phyloP scores from a whole-genome alignment of 35 echinoderm and acorn worm genomes.

The Stichopus chloronotus region DNA sequence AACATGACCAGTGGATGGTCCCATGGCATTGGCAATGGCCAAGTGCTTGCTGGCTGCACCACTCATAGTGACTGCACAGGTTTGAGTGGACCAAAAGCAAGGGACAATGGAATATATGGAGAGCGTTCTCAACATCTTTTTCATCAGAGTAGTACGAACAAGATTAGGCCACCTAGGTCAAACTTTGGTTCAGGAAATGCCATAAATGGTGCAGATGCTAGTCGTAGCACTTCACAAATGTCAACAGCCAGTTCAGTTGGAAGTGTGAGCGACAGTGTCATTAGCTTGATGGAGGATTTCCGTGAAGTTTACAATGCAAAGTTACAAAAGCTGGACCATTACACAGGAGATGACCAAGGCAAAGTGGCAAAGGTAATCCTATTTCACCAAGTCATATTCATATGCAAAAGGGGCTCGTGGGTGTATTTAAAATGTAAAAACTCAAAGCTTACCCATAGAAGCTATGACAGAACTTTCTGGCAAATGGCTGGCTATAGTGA shows the following conservation, averaged over 20 bases:
- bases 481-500: too few species aligned
- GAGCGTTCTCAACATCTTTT: background rate
- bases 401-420: background rate
- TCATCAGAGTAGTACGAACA: background rate
- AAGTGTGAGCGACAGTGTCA: slow-evolving; percentile 61
- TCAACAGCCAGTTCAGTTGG: slow-evolving; percentile 59
- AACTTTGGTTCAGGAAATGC: background rate
- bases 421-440: too few species aligned
- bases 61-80: too few species aligned
- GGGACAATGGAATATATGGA: background rate
- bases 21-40: too few species aligned
- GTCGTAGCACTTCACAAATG: slow-evolving; percentile 22
- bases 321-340: slow-evolving; percentile 49
- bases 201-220: background rate
- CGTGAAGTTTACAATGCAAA: slow-evolving; percentile 61
- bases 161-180: background rate
- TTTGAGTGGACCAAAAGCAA: too few species aligned
- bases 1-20: too few species aligned
- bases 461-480: too few species aligned
- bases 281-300: slow-evolving; percentile 65
- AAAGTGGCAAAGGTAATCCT: slow-evolving; percentile 28
- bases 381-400: background rate
- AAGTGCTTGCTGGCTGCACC: too few species aligned
- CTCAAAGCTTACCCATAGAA: too few species aligned
- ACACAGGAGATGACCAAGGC: slow-evolving; percentile 47